A percentile compares a stretch with the other conserved stretches of the same genome.
phyloP scores from a whole-genome alignment of 2,113 vertebrate genomes.

The Delphinus delphis region DNA sequence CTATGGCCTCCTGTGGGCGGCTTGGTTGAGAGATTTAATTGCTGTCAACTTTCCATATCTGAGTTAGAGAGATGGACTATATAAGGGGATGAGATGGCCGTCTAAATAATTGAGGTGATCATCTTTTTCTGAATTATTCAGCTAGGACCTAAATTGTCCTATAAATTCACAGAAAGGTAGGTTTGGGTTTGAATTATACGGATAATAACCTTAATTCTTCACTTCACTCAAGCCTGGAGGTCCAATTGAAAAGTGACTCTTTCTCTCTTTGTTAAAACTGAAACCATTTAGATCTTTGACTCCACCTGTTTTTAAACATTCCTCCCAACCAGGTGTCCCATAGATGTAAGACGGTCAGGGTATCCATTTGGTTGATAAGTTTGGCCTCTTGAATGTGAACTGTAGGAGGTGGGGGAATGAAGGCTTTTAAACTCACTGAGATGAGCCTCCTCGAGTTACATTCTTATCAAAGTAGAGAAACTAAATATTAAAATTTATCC shows the following conservation, averaged over 20 bases:
- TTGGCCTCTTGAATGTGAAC: background rate
- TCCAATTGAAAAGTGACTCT: background rate
- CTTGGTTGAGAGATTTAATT: slow-evolving; percentile 42
- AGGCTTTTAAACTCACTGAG: background rate
- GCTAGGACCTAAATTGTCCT: slow-evolving; percentile 71
- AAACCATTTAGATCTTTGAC: background rate
- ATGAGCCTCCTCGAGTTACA: background rate
- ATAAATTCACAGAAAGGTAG: slow-evolving; percentile 75
- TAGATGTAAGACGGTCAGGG: background rate
- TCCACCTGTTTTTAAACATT: background rate
- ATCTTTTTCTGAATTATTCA: slow-evolving; percentile 79
- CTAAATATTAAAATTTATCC: background rate
- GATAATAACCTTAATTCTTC: slow-evolving; percentile 70
- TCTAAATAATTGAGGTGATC: slow-evolving; percentile 78
- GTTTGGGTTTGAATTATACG: slow-evolving; percentile 73
- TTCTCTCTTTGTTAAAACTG: background rate
- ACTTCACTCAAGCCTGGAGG: background rate
- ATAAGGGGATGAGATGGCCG: slow-evolving; percentile 48
- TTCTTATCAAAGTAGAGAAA: background rate
- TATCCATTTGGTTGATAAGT: background rate
- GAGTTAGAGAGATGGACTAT: slow-evolving; percentile 51
- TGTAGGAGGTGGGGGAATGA: background rate
- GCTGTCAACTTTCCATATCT: slow-evolving; percentile 42
- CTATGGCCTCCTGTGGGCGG: background rate
- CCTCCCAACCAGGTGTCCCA: background rate